Evolutionary conservation across 2,888 invertebrate genomes (phyloP).

Genomic region (Mesopsocus fuscifrons): DNA sequence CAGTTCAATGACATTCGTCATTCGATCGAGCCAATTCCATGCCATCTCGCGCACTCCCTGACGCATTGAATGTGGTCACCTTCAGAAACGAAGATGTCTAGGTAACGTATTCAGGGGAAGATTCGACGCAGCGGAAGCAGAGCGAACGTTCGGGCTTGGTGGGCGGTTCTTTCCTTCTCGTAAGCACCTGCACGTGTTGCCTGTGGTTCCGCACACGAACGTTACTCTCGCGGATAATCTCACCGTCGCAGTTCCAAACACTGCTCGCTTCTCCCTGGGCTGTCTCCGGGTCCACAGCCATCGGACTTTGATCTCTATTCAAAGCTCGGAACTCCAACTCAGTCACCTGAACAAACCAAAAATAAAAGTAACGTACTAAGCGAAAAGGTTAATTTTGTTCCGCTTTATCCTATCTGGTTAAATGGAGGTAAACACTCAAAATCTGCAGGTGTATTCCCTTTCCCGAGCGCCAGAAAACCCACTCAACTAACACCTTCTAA

Average conservation of each 20-base stretch:
- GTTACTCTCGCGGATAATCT: conserved; percentile 20
- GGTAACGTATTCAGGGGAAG: background rate
- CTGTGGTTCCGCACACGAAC: conserved; percentile 1
- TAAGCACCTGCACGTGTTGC: background rate
- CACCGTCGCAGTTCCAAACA: conserved; percentile 71
- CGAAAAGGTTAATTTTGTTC: too few species aligned
- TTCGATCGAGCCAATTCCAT: too few species aligned
- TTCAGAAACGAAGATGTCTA: too few species aligned
- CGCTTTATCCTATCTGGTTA: too few species aligned
- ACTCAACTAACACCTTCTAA: too few species aligned
- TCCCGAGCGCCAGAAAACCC: too few species aligned
- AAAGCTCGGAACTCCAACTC: conserved; percentile 47
- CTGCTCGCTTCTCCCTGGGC: conserved; percentile 25
- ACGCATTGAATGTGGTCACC: too few species aligned
- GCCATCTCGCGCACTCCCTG: too few species aligned
- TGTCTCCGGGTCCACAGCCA: conserved; percentile 16
- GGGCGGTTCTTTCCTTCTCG: background rate
- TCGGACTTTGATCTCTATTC: conserved; percentile 17
- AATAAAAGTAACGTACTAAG: too few species aligned
- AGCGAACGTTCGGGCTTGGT: conserved; percentile 1
- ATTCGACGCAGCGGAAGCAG: conserved; percentile 1
- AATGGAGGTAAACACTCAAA: too few species aligned
- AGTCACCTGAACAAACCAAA: background rate
- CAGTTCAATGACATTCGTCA: too few species aligned
- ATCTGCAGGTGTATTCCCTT: too few species aligned